Percentiles rank a stretch among this genome's conserved stretches.
Evolutionary conservation across 2,113 vertebrate species (phyloP).

Genomic region (Odontophorus gujanensis): DNA sequence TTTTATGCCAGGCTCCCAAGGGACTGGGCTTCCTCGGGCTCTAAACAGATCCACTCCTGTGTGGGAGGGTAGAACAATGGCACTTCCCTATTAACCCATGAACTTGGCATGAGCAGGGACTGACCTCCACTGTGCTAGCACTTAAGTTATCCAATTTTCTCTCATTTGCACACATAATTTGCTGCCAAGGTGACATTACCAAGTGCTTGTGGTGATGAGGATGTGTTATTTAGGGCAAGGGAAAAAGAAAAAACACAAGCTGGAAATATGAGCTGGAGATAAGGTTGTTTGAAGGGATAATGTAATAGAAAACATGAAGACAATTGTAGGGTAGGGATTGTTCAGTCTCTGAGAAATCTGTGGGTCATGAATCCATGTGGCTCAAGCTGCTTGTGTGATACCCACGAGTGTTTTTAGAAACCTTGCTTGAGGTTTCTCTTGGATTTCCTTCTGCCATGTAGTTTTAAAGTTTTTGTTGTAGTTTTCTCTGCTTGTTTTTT

Average conservation of each 20-base stretch:
- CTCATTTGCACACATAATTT: constrained; percentile 5
- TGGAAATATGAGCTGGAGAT: background rate
- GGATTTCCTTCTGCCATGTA: background rate
- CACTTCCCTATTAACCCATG: background rate
- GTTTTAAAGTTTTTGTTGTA: background rate
- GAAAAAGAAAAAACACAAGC: background rate
- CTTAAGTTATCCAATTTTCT: background rate
- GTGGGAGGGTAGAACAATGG: background rate
- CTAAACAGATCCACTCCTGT: background rate
- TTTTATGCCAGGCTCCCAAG: background rate
- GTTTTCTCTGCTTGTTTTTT: background rate
- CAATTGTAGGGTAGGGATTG: background rate
- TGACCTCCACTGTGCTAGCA: background rate
- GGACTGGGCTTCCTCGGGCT: background rate
- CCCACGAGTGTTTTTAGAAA: background rate
- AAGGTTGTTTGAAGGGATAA: background rate
- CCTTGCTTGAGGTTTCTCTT: background rate
- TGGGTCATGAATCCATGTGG: background rate
- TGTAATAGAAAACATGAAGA: background rate
- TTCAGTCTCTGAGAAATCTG: background rate
- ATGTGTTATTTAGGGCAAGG: background rate
- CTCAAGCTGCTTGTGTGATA: background rate
- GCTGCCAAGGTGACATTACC: constrained; percentile 22
- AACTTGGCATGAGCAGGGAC: background rate
- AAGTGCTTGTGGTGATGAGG: background rate